Percentiles rank a stretch among this genome's conserved stretches.
These are phyloP conservation scores for Epizoanthus illoricatus DNA, from an alignment of 92 coral and sea anemone species.

Conservation along the genomic window DNA sequence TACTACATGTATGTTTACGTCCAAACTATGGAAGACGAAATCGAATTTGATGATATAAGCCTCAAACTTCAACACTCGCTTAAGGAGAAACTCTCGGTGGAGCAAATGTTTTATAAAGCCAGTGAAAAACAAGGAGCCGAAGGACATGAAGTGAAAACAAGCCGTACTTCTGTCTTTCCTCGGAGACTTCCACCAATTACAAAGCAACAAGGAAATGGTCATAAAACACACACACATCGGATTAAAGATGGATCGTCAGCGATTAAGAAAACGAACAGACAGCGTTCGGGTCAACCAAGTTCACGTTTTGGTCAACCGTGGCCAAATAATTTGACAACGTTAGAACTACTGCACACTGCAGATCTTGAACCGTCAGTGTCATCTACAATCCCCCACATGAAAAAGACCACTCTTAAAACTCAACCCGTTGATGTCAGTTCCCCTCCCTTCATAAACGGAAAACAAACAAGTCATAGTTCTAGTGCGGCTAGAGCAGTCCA, in stretches of 20 bases:
- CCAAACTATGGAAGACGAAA: too few species aligned
- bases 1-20: neutral
- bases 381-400: neutral
- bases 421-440: neutral
- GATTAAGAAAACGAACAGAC: neutral
- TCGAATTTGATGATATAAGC: neutral
- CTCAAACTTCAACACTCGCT: neutral
- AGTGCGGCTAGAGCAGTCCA: neutral
- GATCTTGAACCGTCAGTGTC: too few species aligned
- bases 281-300: neutral
- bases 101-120: neutral
- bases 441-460: neutral
- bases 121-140: neutral
- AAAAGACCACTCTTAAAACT: neutral
- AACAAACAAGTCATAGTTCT: neutral
- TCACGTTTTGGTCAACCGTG: neutral
- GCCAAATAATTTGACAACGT: neutral
- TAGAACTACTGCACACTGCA: neutral
- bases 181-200: constrained; percentile 13
- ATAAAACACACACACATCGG: neutral
- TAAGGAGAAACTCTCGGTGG: neutral
- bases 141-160: neutral
- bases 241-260: neutral
- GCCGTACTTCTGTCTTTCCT: neutral
- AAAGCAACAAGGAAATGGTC: neutral